Base-by-base conservation (phyloP, 1,140 invertebrate genomes). In the Holcopasites calliopsidis region DNA sequence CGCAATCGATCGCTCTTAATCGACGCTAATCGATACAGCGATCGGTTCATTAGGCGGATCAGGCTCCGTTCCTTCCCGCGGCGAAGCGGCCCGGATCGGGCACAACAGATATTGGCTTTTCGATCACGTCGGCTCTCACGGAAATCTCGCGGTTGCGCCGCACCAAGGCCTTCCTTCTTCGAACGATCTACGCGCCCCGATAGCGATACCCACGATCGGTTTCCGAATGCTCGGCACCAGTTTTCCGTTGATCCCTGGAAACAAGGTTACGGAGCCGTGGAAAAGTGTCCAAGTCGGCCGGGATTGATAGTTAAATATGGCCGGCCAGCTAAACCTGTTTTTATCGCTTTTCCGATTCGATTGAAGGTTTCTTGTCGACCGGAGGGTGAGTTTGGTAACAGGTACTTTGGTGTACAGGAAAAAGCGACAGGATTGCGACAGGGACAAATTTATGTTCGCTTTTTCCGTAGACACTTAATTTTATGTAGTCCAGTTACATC, bases 11-110 rank as follows among this genome's bases (percentile, higher is more conserved):
- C 85, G 88, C 76, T 88, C 77, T 85, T 80, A 88, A 88, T 82
- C 86, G 85, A 85, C 82, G 88, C 87, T 91, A 90, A 91, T 91
- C 88, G 88, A 90, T 89, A 89, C 90, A 90, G 86, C 87, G 89
- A 91, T 91, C 90, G 85, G 78, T 83, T 89, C 87, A 91, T 91
- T 90, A 91, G 76, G 75, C 85, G 82, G 79, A 75, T 84, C 77
- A 38, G 75, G 79, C 80, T 87, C 76, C 86, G 87, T 88, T 88
- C 44, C 87, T 85, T 72, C 65, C 54, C 75, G 61, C 52, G 68
- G 47, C 54, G 80, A 18, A n/a, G 52, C 13, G n/a, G 42, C n/a
- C n/a, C 60, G 40, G 42, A 52, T 64, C 78, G 80, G 75, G 66
- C 70, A 31, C 62, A 62, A 57, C 62, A 76, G 87, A 87, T 76